These are phyloP conservation scores for Myrmecobius fasciatus DNA, from an alignment of 2,113 vertebrate genomes.

Conservation along the genomic window DNA sequence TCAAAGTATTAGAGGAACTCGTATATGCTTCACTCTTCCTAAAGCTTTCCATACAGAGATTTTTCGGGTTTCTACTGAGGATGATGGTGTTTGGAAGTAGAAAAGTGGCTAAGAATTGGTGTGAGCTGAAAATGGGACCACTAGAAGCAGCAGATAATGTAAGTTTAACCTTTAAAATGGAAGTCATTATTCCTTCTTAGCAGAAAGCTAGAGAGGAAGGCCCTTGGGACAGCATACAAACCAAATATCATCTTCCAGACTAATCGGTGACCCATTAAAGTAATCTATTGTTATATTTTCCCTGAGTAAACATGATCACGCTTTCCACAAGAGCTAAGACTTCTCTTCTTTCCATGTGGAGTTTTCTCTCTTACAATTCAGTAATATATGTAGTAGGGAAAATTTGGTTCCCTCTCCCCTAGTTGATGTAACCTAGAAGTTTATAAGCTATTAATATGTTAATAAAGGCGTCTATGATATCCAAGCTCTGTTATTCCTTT, in stretches of 20 bases:
- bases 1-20: not conserved
- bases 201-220: not conserved
- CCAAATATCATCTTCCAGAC: not conserved
- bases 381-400: not conserved
- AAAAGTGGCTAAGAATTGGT: not conserved
- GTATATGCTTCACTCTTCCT: not conserved
- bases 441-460: not conserved
- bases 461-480: not conserved
- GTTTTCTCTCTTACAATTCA: not conserved
- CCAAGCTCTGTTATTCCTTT: not conserved
- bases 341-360: not conserved
- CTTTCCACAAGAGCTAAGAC: not conserved
- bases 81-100: not conserved
- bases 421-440: not conserved
- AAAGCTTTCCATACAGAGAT: not conserved
- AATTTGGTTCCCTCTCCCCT: not conserved
- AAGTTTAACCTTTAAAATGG: not conserved
- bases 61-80: not conserved
- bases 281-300: not conserved
- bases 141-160: not conserved
- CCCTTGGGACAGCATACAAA: not conserved
- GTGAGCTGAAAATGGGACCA: not conserved
- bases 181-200: not conserved
- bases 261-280: not conserved
- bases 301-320: not conserved